Base-by-base conservation (phyloP, 1,140 invertebrate genomes). In the Euwallacea fornicatus region DNA sequence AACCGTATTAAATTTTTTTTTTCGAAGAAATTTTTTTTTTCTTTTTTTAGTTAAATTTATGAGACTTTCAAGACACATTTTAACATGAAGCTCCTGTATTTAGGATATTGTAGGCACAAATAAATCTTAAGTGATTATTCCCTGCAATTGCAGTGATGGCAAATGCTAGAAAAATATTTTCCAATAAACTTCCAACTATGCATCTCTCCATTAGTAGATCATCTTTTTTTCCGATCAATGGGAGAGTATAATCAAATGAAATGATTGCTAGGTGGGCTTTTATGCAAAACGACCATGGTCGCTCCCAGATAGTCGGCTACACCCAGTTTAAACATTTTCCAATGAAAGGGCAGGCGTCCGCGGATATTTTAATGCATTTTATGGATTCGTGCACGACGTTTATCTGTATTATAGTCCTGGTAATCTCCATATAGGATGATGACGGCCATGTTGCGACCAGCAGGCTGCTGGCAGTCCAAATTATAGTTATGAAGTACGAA, bases 341-440 rank as follows among this genome's bases (percentile, higher is more conserved):
- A 73, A 75, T 75, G 72, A 75, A 61, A 75, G 74, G 74, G 74
- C 73, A 73, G 62, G 61, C 60, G 66, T 54, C 54, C 50, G 42
- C 63, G 66, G 44, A 71, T 64, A 73, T 71, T 74, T 74, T 74
- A 74, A 74, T 71, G 69, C 70, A 63, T 75, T 75, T 73, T 75
- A 74, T 72, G 74, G 74, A 75, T 75, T 75, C 74, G 74, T 72
- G 74, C 72, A 69, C 61, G 58, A 68, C 74, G 72, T 73, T 75
- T 75, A 75, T 75, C 74, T 69, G 74, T 75, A 71, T 75, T 73
- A 73, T 75, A 75, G 72, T 72, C 64, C 69, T 72, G 66, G 71
- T 74, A 73, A 75, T 75, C 73, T 75, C 74, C 74, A 75, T 75
- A 75, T 74, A 62, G 60, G 73, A 74, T 73, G 74, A 73, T 74